Evolutionary conservation across 1,140 invertebrate species (phyloP).

Genomic region (Thaumatotibia leucotreta): DNA sequence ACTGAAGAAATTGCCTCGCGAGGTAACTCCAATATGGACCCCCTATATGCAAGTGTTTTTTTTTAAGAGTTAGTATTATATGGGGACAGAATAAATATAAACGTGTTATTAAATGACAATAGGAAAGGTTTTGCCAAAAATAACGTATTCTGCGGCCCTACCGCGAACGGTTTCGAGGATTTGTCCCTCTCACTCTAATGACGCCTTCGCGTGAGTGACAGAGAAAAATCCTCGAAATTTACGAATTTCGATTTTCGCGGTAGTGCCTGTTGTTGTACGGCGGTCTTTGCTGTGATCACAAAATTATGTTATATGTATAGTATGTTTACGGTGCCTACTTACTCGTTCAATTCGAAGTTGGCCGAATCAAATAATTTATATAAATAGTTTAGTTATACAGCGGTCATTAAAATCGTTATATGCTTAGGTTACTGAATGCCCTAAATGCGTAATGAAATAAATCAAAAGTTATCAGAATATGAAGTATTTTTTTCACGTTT

Average conservation of each 20-base stretch:
- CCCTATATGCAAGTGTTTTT: not conserved
- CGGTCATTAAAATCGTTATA: not conserved
- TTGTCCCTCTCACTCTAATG: no score
- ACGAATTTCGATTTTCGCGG: no score
- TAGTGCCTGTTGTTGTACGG: not conserved
- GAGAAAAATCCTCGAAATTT: no score
- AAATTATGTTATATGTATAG: not conserved
- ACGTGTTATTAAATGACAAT: not conserved
- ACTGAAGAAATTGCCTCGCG: no score
- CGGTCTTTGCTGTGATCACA: not conserved
- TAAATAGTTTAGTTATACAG: not conserved
- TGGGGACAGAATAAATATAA: not conserved
- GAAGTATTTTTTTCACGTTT: not conserved
- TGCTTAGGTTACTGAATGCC: no score
- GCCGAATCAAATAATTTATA: not conserved
- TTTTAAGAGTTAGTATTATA: not conserved
- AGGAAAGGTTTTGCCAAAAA: not conserved
- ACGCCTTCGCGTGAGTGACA: no score
- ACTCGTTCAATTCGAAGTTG: not conserved
- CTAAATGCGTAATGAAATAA: no score
- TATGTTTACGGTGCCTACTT: constrained; percentile 7
- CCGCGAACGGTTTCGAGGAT: no score
- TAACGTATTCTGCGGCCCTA: no score
- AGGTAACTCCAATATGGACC: no score
- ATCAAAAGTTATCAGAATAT: no score